A percentile compares a stretch with the other conserved stretches of the same genome.
Conservation (phyloP, 2,888 invertebrate genomes). For the Chironomus tentans region DNA sequence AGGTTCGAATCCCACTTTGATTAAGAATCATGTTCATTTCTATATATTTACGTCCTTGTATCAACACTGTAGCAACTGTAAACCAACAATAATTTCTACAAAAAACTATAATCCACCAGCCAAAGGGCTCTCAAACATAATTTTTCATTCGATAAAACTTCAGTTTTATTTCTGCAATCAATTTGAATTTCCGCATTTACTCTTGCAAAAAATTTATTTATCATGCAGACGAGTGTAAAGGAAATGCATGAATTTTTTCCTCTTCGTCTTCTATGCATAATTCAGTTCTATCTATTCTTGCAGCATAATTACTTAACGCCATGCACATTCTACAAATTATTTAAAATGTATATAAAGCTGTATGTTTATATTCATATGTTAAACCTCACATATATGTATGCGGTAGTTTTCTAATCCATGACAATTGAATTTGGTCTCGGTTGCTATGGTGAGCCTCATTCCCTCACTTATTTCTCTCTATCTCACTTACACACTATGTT, state of each 20-base stretch:
- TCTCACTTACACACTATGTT: background rate
- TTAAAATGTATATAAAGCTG: background rate
- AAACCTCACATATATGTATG: background rate
- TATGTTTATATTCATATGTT: background rate
- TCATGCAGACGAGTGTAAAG: background rate
- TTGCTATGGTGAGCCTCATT: background rate
- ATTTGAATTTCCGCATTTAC: background rate
- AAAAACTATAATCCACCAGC: too few relatives aligned
- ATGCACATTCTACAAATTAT: background rate
- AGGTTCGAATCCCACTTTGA: too few relatives aligned
- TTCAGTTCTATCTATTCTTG: background rate
- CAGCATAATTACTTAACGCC: background rate
- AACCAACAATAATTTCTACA: too few relatives aligned
- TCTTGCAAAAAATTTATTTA: background rate
- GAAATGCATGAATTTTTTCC: background rate
- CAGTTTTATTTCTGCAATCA: background rate
- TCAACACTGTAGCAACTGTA: too few relatives aligned
- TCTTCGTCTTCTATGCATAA: too few relatives aligned
- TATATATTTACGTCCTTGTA: too few relatives aligned
- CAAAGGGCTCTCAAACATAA: too few relatives aligned
- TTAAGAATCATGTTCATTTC: too few relatives aligned
- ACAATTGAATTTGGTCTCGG: slow-evolving; percentile 22
- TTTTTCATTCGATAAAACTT: background rate
- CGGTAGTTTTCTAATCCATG: slow-evolving; percentile 14
- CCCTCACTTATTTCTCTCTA: background rate